phyloP scores from a whole-genome alignment of 2,888 invertebrate genomes.

The Enchytraeus crypticus region DNA sequence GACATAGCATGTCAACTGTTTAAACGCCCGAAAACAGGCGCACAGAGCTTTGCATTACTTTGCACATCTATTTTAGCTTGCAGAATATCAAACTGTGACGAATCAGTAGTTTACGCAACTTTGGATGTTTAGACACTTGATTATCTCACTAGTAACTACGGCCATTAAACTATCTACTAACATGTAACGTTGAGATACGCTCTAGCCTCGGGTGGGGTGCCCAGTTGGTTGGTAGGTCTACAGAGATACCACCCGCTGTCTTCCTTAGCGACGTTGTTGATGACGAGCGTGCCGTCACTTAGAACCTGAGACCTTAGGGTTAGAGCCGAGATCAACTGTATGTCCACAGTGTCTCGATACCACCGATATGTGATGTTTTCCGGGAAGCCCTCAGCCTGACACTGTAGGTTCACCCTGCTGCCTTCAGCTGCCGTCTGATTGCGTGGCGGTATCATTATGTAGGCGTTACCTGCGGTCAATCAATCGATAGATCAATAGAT shows the following conservation, averaged over 20 bases:
- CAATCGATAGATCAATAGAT: too few species aligned
- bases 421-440: constrained; percentile 91
- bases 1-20: too few species aligned
- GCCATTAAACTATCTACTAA: too few species aligned
- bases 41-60: too few species aligned
- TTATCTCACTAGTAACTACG: too few species aligned
- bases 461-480: constrained; percentile 89
- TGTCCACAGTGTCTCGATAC: constrained; percentile 14
- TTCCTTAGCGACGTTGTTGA: constrained; percentile 85
- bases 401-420: constrained; percentile 84
- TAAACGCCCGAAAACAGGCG: too few species aligned
- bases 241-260: constrained; percentile 92
- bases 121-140: too few species aligned
- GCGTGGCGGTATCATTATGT: constrained; percentile 86
- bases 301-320: constrained; percentile 85
- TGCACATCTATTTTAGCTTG: too few species aligned
- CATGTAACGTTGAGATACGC: constrained; percentile 95
- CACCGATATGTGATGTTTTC: constrained; percentile 64
- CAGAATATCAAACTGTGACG: too few species aligned
- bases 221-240: constrained; percentile 92
- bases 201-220: constrained; percentile 85
- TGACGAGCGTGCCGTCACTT: constrained; percentile 81
- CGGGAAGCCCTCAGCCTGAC: constrained; percentile 84
- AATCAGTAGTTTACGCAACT: too few species aligned
- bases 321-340: constrained; percentile 40